phyloP scores from a whole-genome alignment of 2,888 invertebrate genomes.

The Amiota communis region DNA sequence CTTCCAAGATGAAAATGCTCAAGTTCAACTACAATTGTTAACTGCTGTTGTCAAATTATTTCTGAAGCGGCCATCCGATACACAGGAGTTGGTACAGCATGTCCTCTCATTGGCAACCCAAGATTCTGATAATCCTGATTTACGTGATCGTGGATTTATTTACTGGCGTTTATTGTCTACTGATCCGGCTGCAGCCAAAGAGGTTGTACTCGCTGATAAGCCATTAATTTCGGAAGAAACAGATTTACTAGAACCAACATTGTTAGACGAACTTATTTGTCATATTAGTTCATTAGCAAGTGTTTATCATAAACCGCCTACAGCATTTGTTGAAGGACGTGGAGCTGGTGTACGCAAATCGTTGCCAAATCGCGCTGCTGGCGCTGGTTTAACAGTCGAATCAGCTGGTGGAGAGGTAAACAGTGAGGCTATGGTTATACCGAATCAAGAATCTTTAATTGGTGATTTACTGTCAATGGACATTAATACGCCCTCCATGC shows the following conservation, averaged over 20 bases:
- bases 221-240: slow-evolving; percentile 99
- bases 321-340: slow-evolving; percentile 96
- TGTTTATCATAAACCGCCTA: slow-evolving; percentile 99
- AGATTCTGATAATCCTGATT: slow-evolving; percentile 97
- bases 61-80: slow-evolving; percentile 97
- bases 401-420: slow-evolving; percentile 53
- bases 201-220: slow-evolving; percentile 98
- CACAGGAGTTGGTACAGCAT: slow-evolving; percentile 98
- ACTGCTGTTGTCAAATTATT: slow-evolving; percentile 99
- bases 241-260: slow-evolving; percentile 95
- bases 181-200: slow-evolving; percentile 99
- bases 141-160: slow-evolving; percentile 98
- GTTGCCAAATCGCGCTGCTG: slow-evolving; percentile 79
- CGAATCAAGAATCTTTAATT: slow-evolving; percentile 92
- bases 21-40: slow-evolving; percentile 95
- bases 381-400: slow-evolving; percentile 54
- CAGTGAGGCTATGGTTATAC: slow-evolving; percentile 78
- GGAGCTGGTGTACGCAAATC: slow-evolving; percentile 86
- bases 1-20: slow-evolving; percentile 97
- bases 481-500: slow-evolving; percentile 82
- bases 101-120: slow-evolving; percentile 91
- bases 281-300: slow-evolving; percentile 98
- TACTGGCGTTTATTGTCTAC: slow-evolving; percentile 99
- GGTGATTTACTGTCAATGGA: slow-evolving; percentile 98
- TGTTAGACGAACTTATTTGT: slow-evolving; percentile 97